Conservation (phyloP, 2,113 vertebrate genomes). For the Penelope pileata region DNA sequence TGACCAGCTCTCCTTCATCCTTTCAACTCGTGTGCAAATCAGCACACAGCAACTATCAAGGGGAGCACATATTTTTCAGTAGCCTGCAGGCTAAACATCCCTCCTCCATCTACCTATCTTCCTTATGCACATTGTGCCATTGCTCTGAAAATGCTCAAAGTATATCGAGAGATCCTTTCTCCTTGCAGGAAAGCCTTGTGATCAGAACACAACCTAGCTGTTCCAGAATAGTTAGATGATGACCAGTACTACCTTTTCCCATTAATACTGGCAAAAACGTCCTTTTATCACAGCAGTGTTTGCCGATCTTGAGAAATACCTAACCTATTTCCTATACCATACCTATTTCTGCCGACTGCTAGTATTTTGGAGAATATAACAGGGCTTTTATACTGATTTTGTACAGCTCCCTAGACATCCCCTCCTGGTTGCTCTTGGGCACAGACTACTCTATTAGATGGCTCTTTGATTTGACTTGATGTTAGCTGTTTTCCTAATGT, state of each 20-base stretch:
- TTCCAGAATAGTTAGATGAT: neutral
- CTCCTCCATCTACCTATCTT: constrained; percentile 58
- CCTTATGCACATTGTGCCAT: neutral
- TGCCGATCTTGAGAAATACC: neutral
- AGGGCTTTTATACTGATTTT: neutral
- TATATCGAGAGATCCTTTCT: neutral
- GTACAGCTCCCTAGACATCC: neutral
- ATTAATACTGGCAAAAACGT: neutral
- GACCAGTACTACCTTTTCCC: neutral
- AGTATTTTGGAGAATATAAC: neutral
- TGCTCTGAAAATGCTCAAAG: neutral
- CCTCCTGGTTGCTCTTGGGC: neutral
- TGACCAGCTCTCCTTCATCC: constrained; percentile 61
- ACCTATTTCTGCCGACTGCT: neutral
- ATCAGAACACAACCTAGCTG: neutral
- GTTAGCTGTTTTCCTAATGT: neutral
- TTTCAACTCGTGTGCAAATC: constrained; percentile 51
- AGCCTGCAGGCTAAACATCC: constrained; percentile 65
- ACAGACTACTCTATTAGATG: neutral
- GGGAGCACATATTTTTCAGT: constrained; percentile 58
- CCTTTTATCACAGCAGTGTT: neutral
- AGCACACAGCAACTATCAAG: constrained; percentile 53
- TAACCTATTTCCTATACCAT: too few relatives aligned
- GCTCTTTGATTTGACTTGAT: neutral
- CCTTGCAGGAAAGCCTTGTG: neutral